These are phyloP conservation scores for Volucella bombylans DNA, from an alignment of 2,888 invertebrate genomes.

Conservation along the genomic window DNA sequence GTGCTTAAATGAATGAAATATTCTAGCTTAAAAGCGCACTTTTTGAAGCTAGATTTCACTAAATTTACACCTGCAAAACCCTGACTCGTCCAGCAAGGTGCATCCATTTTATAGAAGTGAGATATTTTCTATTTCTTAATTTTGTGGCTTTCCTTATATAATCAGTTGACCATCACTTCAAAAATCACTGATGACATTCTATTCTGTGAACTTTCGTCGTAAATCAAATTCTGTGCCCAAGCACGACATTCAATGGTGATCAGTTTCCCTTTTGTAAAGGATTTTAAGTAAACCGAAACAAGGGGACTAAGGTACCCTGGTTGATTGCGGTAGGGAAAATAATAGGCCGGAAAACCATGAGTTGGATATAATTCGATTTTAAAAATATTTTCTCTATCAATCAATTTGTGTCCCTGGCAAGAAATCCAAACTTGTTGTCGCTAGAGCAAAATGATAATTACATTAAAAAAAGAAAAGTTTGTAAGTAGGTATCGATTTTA, in stretches of 20 bases:
- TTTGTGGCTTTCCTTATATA: too few species aligned
- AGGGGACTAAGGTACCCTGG: slow-evolving; percentile 86
- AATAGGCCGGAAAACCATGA: slow-evolving; percentile 87
- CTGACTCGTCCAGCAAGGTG: too few species aligned
- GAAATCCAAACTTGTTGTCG: slow-evolving; percentile 90
- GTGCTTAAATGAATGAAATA: too few species aligned
- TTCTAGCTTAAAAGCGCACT: too few species aligned
- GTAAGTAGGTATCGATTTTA: too few species aligned
- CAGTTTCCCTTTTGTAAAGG: slow-evolving; percentile 84
- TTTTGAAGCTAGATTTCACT: too few species aligned
- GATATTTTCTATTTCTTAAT: too few species aligned
- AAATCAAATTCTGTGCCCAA: slow-evolving; percentile 93
- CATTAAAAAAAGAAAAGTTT: too few species aligned
- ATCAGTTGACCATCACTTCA: slow-evolving; percentile 84
- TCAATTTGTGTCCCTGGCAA: slow-evolving; percentile 90
- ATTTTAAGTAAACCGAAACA: slow-evolving; percentile 85
- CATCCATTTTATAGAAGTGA: too few species aligned
- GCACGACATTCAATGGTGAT: slow-evolving; percentile 93
- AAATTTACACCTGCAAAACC: too few species aligned
- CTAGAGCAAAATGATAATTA: slow-evolving; percentile 78
- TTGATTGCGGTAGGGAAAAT: slow-evolving; percentile 85
- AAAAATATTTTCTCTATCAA: slow-evolving; percentile 89
- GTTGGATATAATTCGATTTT: slow-evolving; percentile 87
- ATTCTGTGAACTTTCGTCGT: slow-evolving; percentile 85
- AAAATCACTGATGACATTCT: slow-evolving; percentile 86